Evolutionary conservation across 2,113 vertebrate genomes (phyloP).

Genomic region (Elanus axillaris): DNA sequence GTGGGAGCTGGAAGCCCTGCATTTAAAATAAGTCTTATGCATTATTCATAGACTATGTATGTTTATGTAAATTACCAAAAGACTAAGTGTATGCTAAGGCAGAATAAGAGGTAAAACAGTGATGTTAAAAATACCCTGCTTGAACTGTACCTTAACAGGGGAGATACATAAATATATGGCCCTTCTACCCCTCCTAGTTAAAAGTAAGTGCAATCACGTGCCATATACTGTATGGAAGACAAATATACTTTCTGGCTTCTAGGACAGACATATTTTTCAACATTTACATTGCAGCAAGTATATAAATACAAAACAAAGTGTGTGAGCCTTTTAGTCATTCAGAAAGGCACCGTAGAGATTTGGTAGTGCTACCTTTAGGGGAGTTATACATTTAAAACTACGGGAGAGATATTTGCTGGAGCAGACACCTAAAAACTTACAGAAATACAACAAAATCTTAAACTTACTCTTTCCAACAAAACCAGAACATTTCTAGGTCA

Average conservation of each 20-base stretch:
- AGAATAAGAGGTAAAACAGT: conserved; percentile 57
- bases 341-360: not conserved
- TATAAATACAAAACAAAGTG: not conserved
- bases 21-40: conserved; percentile 66
- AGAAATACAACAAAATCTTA: not conserved
- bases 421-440: not conserved
- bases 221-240: not conserved
- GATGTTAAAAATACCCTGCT: conserved; percentile 51
- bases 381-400: not conserved
- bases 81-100: conserved; percentile 49
- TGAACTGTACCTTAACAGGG: conserved; percentile 15
- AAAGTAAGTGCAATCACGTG: not conserved
- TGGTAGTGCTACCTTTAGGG: not conserved
- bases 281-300: not conserved
- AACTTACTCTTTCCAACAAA: not conserved
- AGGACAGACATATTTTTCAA: conserved; percentile 12
- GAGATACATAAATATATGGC: not conserved
- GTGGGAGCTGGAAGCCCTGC: conserved; percentile 63
- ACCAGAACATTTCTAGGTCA: not conserved
- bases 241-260: conserved; percentile 13
- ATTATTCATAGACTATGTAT: conserved; percentile 70
- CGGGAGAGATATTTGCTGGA: not conserved
- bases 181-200: not conserved
- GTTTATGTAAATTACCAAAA: conserved; percentile 73
- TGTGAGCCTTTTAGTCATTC: not conserved